Evolutionary conservation across 2,888 invertebrate genomes (phyloP).

Genomic region (Tetanocera ferruginea): DNA sequence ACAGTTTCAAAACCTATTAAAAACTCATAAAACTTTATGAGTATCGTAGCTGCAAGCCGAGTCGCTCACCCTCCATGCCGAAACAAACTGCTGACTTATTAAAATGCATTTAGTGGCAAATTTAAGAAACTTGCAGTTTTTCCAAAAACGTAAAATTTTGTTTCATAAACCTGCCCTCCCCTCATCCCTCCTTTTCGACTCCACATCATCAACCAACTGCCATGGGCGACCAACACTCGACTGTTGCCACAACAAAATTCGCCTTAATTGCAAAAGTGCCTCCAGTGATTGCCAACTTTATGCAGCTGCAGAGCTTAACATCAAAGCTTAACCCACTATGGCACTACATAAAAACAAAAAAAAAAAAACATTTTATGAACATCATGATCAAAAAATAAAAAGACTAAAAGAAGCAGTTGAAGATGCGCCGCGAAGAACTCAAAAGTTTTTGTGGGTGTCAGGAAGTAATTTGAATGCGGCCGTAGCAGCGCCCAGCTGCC

Average conservation of each 20-base stretch:
- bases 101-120: constrained; percentile 52
- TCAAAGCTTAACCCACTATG: constrained; percentile 31
- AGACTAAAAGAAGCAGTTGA: background rate
- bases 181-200: background rate
- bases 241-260: constrained; percentile 44
- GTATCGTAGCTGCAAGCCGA: background rate
- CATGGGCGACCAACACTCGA: background rate
- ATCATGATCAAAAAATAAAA: background rate
- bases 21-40: constrained; percentile 30
- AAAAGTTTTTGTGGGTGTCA: constrained; percentile 37
- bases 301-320: constrained; percentile 35
- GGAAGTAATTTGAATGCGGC: constrained; percentile 23
- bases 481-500: constrained; percentile 13
- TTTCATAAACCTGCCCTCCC: background rate
- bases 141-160: constrained; percentile 12
- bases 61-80: background rate
- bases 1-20: constrained; percentile 17
- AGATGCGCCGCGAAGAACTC: constrained; percentile 16
- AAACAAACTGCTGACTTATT: constrained; percentile 42
- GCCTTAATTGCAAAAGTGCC: constrained; percentile 55
- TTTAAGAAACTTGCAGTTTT: constrained; percentile 29
- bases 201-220: background rate
- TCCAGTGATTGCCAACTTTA: constrained; percentile 45
- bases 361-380: constrained; percentile 16
- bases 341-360: background rate